Base-by-base conservation (phyloP, 2,113 vertebrate genomes). In the Salvelinus sp. region DNA sequence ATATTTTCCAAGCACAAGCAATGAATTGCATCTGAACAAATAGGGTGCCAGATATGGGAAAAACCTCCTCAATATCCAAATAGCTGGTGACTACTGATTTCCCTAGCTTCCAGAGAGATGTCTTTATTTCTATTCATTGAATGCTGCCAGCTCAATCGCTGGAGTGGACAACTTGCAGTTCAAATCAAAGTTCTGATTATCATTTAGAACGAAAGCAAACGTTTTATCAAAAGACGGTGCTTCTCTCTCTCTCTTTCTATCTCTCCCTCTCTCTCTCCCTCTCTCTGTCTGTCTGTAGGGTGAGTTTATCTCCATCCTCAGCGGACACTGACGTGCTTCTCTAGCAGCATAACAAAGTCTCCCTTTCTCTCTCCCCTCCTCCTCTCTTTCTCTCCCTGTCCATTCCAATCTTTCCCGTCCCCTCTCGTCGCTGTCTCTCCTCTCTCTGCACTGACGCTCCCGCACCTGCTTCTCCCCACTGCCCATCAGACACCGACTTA, bases 61-160 rank as follows among this genome's bases (percentile, higher is more conserved):
- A 18, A 5, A 54, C 0, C 7, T 44, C 9, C 38, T 12, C 9
- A 54, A 54, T 54, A 16, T 54, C 3, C 3, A 54, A 18, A 54
- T 14, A 54, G 50, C 50, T 54, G 50, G 3, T 54, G 50, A 54
- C 38, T 44, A 44, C 9, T 44, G 9, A 44, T 44, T 44, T 10
- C 38, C 38, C 38, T 44, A 12, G 38, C 38, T 44, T 44, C 38
- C 9, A 44, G 38, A 44, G 9, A 44, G 38, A 44, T 44, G 7
- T 44, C 38, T 33, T 33, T 44, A 44, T 44, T 78, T 86, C 87
- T 86, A 88, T 85, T 85, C 58, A 82, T 68, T 82, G 82, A 72
- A 79, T 76, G 9, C 9, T 44, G 38, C 38, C 38, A 44, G 71
- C 80, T 75, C 38, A 10, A 62, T 75, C 77, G 48, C 78, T 66